phyloP scores from a whole-genome alignment of 1,140 invertebrate genomes.

The Thalassaphorura encarpata region DNA sequence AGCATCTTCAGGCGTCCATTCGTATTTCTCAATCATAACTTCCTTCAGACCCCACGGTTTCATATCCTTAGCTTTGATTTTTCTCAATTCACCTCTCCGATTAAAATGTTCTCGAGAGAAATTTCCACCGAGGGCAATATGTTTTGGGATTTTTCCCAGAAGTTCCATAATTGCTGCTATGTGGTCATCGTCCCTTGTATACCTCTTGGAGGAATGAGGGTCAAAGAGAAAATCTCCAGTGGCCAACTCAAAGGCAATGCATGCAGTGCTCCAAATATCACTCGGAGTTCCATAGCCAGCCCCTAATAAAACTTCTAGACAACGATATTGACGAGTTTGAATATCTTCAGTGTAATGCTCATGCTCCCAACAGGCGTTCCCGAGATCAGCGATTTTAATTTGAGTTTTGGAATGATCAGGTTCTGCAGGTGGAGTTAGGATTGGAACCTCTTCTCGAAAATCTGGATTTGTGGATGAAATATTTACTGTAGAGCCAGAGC shows the following conservation, averaged over 20 bases:
- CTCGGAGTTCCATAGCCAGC: constrained; percentile 59
- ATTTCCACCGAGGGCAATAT: constrained; percentile 53
- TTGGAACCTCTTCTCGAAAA: constrained; percentile 14
- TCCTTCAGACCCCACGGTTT: constrained; percentile 59
- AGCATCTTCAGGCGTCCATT: constrained; percentile 53
- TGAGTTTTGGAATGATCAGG: constrained; percentile 46
- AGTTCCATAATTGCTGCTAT: constrained; percentile 65
- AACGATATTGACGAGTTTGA: constrained; percentile 63
- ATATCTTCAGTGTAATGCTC: constrained; percentile 70
- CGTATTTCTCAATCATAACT: constrained; percentile 61
- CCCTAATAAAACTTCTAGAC: constrained; percentile 60
- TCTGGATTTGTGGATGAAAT: not conserved
- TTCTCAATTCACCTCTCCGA: constrained; percentile 48
- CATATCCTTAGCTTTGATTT: too few relatives aligned
- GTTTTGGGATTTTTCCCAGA: constrained; percentile 55
- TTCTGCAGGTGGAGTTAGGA: constrained; percentile 43
- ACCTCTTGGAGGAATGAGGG: constrained; percentile 56
- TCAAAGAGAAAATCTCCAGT: constrained; percentile 70
- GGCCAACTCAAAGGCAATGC: constrained; percentile 68
- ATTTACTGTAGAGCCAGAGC: not conserved
- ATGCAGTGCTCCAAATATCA: constrained; percentile 68
- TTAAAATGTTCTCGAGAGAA: constrained; percentile 59
- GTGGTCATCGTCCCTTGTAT: constrained; percentile 62
- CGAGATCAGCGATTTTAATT: constrained; percentile 61
- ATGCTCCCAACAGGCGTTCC: constrained; percentile 68